Base-by-base conservation (phyloP, 1,140 invertebrate genomes). In the Drosophila burlai region DNA sequence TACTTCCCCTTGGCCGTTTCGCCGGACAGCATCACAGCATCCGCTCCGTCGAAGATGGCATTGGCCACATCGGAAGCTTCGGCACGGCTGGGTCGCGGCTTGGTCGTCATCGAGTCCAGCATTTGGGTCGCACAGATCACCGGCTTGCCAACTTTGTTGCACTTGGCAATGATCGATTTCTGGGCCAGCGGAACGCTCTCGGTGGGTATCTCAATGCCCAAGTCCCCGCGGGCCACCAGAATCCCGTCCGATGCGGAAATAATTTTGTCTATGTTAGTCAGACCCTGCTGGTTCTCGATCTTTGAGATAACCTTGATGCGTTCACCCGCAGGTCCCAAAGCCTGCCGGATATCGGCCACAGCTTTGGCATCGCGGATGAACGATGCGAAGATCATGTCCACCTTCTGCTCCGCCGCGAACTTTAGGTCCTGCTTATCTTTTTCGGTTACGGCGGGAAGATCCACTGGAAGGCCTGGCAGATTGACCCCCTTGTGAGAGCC, bases 351-450 rank as follows among this genome's bases (percentile, higher is more conserved):
- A 92, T 98, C 97, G 3, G 95, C 93, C 16, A 99, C 94, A n/a
- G 97, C 98, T 2, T 95, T 95, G 10, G 97, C 98, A 93, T 97
- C 96, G 77, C 99, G 95, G 83, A 99, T 99, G 93, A 99, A 99
- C 0, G 99, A 99, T 0, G 99, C 99, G 93, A 99, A 99, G 57
- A 99, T 95, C 95, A 99, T 99, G 86, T 99, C 99, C 15, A 99
- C 95, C 34, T 96, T 96, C 89, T 99, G 97, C 76, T 99, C 96
- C 4, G 99, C 96, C 57, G 98, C 99, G 93, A 99, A 99, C 49
- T 95, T 91, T 15, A 99, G 94, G 93, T 99, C 99, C 15, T 95
- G 94, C 90, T 97, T 98, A 93, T 99, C 99, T 92, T 99, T 99
- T 91, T 99, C 98, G 0, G 99, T 99, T 0, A 99, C 97, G 7